Base-by-base conservation (phyloP, 2,888 invertebrate genomes). In the Campopleginae sp. region DNA sequence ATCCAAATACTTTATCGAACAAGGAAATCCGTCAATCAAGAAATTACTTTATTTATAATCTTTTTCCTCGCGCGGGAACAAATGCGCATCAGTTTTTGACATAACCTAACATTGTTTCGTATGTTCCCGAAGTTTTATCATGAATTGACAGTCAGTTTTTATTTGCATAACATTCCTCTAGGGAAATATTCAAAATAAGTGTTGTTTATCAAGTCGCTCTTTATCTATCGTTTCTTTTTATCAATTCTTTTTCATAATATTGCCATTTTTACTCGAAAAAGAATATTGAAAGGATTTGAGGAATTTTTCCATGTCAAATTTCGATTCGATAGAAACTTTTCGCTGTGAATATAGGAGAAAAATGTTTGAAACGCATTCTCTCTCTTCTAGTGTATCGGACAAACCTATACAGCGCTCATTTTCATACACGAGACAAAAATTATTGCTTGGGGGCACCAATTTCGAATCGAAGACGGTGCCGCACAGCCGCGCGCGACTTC, bases 401-500 rank as follows among this genome's bases (percentile, higher is more conserved):
- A 27, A 27, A 14, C 27, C 27, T 51, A 51, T 51, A 51, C 19
- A n/a, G 48, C 27, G 14, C 58, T 58, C 27, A 58, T 58, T 58
- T 58, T 58, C 58, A 27, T 27, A 58, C n/a, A n/a, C 58, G 27
- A 27, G 38, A 38, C 38, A 10, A 58, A 23, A 27, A 27, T 58
- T 10, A 6, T 58, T 12, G 27, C 58, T 58, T 27, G 58, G 23
- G 58, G 5, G 58, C 12, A 58, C 58, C 14, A 58, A 58, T 58
- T 58, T 58, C 58, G 27, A 58, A 58, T 58, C 58, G 51, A 19
- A 58, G 27, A 27, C 5, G 27, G 27, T 5, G 58, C 27, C 23
- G 61, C 61, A 44, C 46, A 48, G 33, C 46, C 10, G 61, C 58
- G 46, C 70, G 70, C 70, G 70, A 27, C n/a, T 71, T 54, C 38